Evolutionary conservation across 2,888 invertebrate genomes (phyloP).

Genomic region (Lycocerus yunnanus): DNA sequence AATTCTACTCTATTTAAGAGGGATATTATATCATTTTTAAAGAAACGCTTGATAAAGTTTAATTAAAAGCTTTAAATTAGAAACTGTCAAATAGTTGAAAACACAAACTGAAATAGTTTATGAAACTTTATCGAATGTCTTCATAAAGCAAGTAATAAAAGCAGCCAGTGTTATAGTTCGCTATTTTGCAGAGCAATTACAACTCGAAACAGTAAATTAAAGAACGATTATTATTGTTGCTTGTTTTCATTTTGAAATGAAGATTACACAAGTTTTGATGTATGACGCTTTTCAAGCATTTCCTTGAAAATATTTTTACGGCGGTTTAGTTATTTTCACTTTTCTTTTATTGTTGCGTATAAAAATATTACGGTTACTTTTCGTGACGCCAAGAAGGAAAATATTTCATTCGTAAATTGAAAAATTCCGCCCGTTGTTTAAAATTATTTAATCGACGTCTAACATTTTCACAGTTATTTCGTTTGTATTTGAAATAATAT

Average conservation of each 20-base stretch:
- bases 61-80: not conserved
- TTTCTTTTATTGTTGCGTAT: not conserved
- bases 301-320: conserved; percentile 4
- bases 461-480: too few species aligned
- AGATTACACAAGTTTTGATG: conserved; percentile 16
- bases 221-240: conserved; percentile 28
- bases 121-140: conserved; percentile 15
- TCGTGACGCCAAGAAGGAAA: not conserved
- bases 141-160: conserved; percentile 17
- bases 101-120: conserved; percentile 11
- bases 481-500: too few species aligned
- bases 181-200: conserved; percentile 20
- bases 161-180: conserved; percentile 6
- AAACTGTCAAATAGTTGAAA: conserved; percentile 13
- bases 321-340: not conserved
- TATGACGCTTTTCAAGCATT: conserved; percentile 7
- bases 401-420: not conserved
- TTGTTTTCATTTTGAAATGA: conserved; percentile 20
- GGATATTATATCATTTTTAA: not conserved
- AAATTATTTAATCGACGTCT: not conserved
- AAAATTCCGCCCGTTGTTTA: not conserved
- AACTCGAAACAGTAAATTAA: conserved; percentile 20
- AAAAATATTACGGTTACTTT: not conserved
- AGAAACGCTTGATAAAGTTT: not conserved
- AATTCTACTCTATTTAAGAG: not conserved